Conservation (phyloP, 2,888 invertebrate genomes). For the Dasysyrphus tricinctus region DNA sequence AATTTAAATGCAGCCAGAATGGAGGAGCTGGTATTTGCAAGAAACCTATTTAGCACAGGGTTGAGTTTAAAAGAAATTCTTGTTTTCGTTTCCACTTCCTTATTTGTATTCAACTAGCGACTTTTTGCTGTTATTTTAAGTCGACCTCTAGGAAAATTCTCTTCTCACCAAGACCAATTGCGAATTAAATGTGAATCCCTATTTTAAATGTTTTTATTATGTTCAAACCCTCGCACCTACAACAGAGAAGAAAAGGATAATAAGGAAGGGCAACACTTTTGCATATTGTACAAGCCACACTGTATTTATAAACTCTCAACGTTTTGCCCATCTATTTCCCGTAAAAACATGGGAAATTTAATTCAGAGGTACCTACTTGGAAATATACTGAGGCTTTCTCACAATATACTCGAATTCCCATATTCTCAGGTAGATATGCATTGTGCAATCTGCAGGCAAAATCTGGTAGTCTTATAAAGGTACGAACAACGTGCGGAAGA, state of each 20-base stretch:
- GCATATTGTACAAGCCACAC: slow-evolving; percentile 14
- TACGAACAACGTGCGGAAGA: neutral
- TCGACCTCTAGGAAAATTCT: neutral
- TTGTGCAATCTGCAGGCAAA: slow-evolving; percentile 7
- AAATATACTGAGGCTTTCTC: slow-evolving; percentile 4
- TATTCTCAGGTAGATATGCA: slow-evolving; percentile 20
- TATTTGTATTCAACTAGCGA: slow-evolving; percentile 51
- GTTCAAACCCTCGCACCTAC: neutral
- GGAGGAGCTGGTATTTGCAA: slow-evolving; percentile 11
- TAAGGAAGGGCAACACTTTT: slow-evolving; percentile 25
- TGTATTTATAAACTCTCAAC: neutral
- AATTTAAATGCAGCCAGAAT: slow-evolving; percentile 46
- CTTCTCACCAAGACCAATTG: neutral
- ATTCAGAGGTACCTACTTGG: slow-evolving; percentile 40
- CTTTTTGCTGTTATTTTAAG: slow-evolving; percentile 40
- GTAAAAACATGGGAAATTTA: slow-evolving; percentile 66
- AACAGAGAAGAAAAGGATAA: slow-evolving; percentile 13
- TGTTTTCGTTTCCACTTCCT: slow-evolving; percentile 45
- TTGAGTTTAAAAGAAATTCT: slow-evolving; percentile 9
- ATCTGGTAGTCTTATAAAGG: slow-evolving; percentile 12
- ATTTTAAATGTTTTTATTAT: slow-evolving; percentile 16
- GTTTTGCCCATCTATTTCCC: slow-evolving; percentile 30
- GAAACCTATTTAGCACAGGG: neutral
- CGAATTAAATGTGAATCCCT: slow-evolving; percentile 28
- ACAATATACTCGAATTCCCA: slow-evolving; percentile 4